These are phyloP conservation scores for Trissolcus brochymenae DNA, from an alignment of 2,888 invertebrate genomes.

Conservation along the genomic window DNA sequence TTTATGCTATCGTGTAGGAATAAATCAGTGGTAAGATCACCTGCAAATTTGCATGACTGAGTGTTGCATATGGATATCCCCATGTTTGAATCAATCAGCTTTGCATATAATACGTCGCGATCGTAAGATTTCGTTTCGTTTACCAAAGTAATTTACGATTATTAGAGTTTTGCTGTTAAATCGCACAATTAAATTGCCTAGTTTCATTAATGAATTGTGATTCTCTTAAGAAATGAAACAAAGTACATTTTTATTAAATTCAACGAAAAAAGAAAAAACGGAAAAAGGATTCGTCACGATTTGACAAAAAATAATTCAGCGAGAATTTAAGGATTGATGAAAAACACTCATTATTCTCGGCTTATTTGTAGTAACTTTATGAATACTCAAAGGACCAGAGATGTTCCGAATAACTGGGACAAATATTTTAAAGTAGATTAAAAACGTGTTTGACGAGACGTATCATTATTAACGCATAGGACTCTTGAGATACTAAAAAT, in stretches of 20 bases:
- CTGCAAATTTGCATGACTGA: slow-evolving; percentile 48
- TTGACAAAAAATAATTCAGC: too few species aligned
- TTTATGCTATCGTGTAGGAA: slow-evolving; percentile 22
- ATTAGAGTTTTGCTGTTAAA: neutral
- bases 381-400: too few species aligned
- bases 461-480: slow-evolving; percentile 2
- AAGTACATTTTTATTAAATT: too few species aligned
- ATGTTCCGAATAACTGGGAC: neutral
- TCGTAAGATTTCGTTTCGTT: slow-evolving; percentile 37
- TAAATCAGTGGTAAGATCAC: slow-evolving; percentile 46
- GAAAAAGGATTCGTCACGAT: too few species aligned
- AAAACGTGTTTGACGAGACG: slow-evolving; percentile 9
- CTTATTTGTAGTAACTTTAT: too few species aligned
- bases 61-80: slow-evolving; percentile 48
- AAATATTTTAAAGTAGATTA: slow-evolving; percentile 4
- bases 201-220: too few species aligned
- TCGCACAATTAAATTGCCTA: too few species aligned
- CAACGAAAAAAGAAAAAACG: too few species aligned
- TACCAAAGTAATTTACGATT: slow-evolving; percentile 12
- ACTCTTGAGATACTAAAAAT: slow-evolving; percentile 29
- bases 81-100: slow-evolving; percentile 54
- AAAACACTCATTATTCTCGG: too few species aligned
- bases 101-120: slow-evolving; percentile 46
- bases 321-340: too few species aligned
- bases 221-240: too few species aligned